Conservation (phyloP, 2,888 invertebrate species). For the Microchrysa polita region DNA sequence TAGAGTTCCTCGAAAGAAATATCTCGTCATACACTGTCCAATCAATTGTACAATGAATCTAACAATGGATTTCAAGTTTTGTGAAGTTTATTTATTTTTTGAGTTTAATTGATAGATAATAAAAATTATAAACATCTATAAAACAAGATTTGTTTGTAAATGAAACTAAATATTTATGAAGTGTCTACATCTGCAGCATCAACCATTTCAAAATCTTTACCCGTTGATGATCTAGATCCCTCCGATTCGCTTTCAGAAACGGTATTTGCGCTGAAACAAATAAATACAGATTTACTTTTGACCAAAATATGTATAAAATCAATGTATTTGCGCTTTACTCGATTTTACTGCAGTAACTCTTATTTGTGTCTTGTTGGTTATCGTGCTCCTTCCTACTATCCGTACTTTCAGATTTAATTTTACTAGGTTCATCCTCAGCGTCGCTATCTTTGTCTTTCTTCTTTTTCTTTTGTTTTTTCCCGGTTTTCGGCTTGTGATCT, state of each 20-base stretch:
- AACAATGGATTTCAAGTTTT: too few species aligned
- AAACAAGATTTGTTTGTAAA: constrained; percentile 55
- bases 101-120: constrained; percentile 9
- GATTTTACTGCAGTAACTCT: background rate
- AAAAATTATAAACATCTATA: constrained; percentile 51
- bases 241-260: constrained; percentile 84
- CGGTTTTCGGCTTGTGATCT: constrained; percentile 67
- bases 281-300: constrained; percentile 49
- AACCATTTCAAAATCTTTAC: constrained; percentile 88
- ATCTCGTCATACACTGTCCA: too few species aligned
- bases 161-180: constrained; percentile 50
- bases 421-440: constrained; percentile 70
- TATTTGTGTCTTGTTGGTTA: constrained; percentile 52
- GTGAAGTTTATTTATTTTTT: background rate
- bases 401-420: constrained; percentile 58
- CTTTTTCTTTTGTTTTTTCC: constrained; percentile 71
- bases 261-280: constrained; percentile 56
- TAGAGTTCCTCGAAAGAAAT: too few species aligned
- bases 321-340: background rate
- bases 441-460: constrained; percentile 83
- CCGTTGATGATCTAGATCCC: constrained; percentile 82
- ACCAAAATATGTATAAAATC: background rate
- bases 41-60: too few species aligned
- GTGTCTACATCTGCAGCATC: constrained; percentile 74
- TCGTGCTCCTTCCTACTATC: constrained; percentile 63